Base-by-base conservation (phyloP, 2,113 vertebrate genomes). In the Potamarius usumacintae region DNA sequence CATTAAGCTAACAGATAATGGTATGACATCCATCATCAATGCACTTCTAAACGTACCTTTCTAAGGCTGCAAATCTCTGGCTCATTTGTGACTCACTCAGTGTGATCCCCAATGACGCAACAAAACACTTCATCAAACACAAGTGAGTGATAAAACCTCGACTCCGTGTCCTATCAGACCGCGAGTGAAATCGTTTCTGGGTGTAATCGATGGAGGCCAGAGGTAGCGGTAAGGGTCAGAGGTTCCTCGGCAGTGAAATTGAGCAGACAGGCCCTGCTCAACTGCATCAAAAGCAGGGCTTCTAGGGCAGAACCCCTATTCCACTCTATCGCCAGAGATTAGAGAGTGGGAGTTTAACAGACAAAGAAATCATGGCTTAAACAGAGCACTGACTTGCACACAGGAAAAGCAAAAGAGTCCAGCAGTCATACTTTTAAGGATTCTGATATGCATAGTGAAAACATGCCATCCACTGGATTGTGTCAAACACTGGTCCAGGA, bases 241-340 rank as follows among this genome's bases (percentile, higher is more conserved):
- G 50, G 57, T 67, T 67, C 42, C 48, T 84, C 42, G 30, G 53
- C 34, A 17, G 57, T 58, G 72, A 77, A 88, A 86, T 10, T 42
- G 34, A 69, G 76, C 67, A 82, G 60, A 88, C 48, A 20, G 69
- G 34, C 17, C 15, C 60, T 63, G n/a, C 34, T 88, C 62, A 17
- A 65, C 53, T 27, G 25, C 86, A 55, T 69, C 67, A 83, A 85
- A 30, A 69, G 77, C 67, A 84, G 53, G n/a, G 34, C 69, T 53
- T 42, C 15, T 22, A 58, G 77, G 87, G 74, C 74, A 88, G 63
- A 88, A 80, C 48, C 69, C n/a, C 62, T 30, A 34, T 80, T 81
- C 63, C 42, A n/a, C 12, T 62, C 53, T 20, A 71, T 65, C 82
- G 55, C 50, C 42, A 30, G 50, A 55, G 62, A 84, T 30, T 18